Evolutionary conservation across 2,888 invertebrate species (phyloP), one percentile per base, ranked within the genome.

Genomic region (Nudaria mundana): DNA sequence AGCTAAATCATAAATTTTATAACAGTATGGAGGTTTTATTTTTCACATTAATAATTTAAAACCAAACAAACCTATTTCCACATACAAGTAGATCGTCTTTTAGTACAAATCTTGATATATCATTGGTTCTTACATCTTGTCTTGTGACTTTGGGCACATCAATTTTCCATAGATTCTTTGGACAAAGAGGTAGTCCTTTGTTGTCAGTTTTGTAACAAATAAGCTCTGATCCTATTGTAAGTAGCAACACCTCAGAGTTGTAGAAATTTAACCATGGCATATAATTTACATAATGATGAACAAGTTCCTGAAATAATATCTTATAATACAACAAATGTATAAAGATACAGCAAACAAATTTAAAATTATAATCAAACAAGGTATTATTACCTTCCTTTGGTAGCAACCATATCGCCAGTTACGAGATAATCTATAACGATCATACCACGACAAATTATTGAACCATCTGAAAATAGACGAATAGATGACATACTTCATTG

Each of bases 21-120:
- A n/a, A n/a, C n/a, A n/a, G n/a, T n/a, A n/a, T n/a, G n/a, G n/a
- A n/a, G n/a, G n/a, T n/a, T n/a, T n/a, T n/a, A n/a, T n/a, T n/a
- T n/a, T n/a, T n/a, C n/a, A n/a, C n/a, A n/a, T n/a, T n/a, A n/a
- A n/a, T n/a, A n/a, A n/a, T n/a, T n/a, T n/a, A n/a, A n/a, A n/a
- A n/a, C n/a, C n/a, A n/a, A n/a, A 37, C 56, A 46, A 56, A 88
- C 88, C 88, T 86, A 61, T 87, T 88, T 36, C 85, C 88, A 72
- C 85, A 86, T 30, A 74, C 66, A 31, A 88, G 55, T 1, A 74
- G 20, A 47, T 73, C 61, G 33, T 74, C 65, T 56, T 67, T 81
- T 3, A 81, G 37, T 5, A 81, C 48, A 70, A 88, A 88, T 71
- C 85, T 72, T 36, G 86, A 82, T 47, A 88, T 78, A 53, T 88